phyloP scores from a whole-genome alignment of 2,888 invertebrate species.

The Bimastos eiseni region DNA sequence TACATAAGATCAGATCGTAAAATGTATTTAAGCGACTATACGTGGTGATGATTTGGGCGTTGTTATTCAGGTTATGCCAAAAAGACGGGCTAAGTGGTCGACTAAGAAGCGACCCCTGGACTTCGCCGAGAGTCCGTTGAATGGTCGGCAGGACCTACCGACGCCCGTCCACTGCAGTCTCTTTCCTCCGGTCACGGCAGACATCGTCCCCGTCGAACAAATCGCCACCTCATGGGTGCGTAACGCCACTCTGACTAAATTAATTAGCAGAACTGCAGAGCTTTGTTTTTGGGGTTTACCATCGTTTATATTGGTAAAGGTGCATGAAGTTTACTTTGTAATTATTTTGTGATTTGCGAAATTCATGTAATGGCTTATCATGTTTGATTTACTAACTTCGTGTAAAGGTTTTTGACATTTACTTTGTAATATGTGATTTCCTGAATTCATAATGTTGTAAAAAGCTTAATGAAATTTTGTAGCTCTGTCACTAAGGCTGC shows the following conservation, averaged over 20 bases:
- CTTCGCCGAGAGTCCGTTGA: slow-evolving; percentile 17
- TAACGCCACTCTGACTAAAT: background rate
- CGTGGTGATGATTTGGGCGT: background rate
- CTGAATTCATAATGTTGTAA: background rate
- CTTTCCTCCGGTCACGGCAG: background rate
- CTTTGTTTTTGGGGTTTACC: background rate
- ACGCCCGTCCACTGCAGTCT: background rate
- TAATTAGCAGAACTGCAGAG: background rate
- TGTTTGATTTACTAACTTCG: background rate
- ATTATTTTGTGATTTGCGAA: background rate
- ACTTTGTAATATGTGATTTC: background rate
- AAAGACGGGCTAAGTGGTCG: background rate
- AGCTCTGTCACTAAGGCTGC: background rate
- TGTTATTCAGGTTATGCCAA: slow-evolving; percentile 14
- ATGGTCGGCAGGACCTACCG: background rate
- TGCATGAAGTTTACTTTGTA: background rate
- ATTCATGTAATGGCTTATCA: background rate
- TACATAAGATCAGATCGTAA: background rate
- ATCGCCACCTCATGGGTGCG: slow-evolving; percentile 4
- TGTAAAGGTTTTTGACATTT: background rate
- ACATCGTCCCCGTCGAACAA: background rate
- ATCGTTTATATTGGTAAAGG: background rate
- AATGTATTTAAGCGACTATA: background rate
- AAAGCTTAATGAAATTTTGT: background rate
- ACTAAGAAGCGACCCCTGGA: background rate